Base-by-base conservation (phyloP, 1,140 invertebrate species). In the Neodiprion pinetum region DNA sequence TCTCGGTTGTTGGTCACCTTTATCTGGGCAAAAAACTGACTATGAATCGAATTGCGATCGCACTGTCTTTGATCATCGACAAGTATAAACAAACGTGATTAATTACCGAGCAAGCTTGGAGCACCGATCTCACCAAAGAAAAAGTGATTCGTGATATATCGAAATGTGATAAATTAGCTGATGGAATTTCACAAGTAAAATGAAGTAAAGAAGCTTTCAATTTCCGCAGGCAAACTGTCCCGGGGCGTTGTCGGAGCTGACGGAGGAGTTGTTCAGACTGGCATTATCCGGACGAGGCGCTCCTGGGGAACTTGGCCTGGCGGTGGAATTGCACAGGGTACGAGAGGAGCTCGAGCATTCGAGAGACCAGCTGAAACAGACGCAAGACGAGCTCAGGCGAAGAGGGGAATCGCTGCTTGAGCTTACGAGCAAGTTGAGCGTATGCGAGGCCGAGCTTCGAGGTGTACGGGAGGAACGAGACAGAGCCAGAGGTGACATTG, bases 381-480 rank as follows among this genome's bases (percentile, higher is more conserved):
- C 94, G 73, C 93, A 94, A 79, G 92, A 95, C 1, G 95, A 96
- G 84, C 90, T 96, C 10, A 94, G 95, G 79, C 91, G 93, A 78
- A 93, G 95, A 76, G 92, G 93, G 69, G 95, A 96, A 73, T 90
- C 94, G 23, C 92, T 96, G 47, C 91, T 94, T 77, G 94, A 96
- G 72, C 89, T 96, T 50, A 94, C 93, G 74, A 94, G 93, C 83
- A 96, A 96, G 90, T 92, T 95, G 83, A 91, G 89, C 9, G 92
- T 97, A 1, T 93, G 93, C 75, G 95, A 98, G 83, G 93, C 95
- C 1, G 95, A 97, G 81, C 85, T 98, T 3, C 90, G 91, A 1
- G 93, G 95, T 12, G 92, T 95, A 0, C 91, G 92, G 49, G 95
- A 97, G 81, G 95, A 98, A 81, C 87, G 95, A 1, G 95, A 97